Base-by-base conservation (phyloP, 2,888 invertebrate genomes). In the Brenthis hecate region DNA sequence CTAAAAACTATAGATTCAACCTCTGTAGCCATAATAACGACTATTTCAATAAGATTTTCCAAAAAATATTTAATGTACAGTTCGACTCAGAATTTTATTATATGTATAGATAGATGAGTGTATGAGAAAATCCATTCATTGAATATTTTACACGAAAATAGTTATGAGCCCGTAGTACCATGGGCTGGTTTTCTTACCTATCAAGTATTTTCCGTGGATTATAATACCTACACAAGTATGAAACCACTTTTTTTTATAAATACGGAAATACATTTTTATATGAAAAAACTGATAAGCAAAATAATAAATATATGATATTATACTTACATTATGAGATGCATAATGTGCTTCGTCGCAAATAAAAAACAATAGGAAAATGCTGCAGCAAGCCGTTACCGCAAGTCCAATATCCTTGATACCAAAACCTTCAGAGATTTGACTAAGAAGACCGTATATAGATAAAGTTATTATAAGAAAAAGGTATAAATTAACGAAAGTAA, bases 291-390 rank as follows among this genome's bases (percentile, higher is more conserved):
- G 36, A 23, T 11, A 55, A 4, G 13, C 48, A 32, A 16, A 32
- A 36, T 32, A 1, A 16, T 16, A 8, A 19, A 32, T 6, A 50
- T 16, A 1, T 50, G n/a, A 32, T 16, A 61, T 50, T 36, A 4
- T 61, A 86, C 94, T 93, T 81, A 95, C 96, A 84, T 95, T 95
- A 75, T 95, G 94, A 0, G 96, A 95, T 5, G 96, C 96, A 76
- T 95, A 95, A 80, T 96, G 96, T 0, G 96, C 96, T 81, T 95
- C 95, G 75, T 96, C 96, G 77, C 96, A 96, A 71, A 96, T 94
- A 74, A 95, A 95, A 82, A 95, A 96, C n/a, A 96, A 84, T 60
- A 96, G 78, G 53, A 93, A 94, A 53, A 95, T 93, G 68, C 95
- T 95, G 85, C 95, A 95, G 13, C 93, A 80, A 0, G 95, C 96